phyloP scores from a whole-genome alignment of 2,888 invertebrate species.

The Caenorhabditis afra region DNA sequence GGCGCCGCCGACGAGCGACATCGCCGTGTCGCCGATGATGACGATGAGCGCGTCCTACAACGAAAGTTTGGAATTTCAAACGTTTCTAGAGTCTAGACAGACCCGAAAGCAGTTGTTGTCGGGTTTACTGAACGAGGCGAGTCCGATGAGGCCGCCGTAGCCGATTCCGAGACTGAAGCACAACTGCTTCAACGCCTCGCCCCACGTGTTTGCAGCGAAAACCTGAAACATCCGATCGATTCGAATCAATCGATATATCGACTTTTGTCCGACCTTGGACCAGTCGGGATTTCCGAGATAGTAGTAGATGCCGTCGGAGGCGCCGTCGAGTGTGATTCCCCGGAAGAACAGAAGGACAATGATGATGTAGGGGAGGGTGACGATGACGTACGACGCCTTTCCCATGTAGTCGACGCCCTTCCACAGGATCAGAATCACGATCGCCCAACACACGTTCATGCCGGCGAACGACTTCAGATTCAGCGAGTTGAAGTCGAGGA shows the following conservation, averaged over 20 bases:
- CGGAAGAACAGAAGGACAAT: constrained; percentile 74
- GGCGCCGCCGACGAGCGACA: constrained; percentile 68
- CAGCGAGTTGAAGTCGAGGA: constrained; percentile 65
- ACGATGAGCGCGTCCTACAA: constrained; percentile 74
- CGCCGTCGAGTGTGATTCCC: constrained; percentile 73
- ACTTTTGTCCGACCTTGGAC: not conserved
- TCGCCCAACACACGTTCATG: constrained; percentile 65
- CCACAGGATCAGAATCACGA: constrained; percentile 69
- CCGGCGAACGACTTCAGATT: constrained; percentile 65
- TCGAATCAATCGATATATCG: not conserved
- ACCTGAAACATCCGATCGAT: constrained; percentile 7
- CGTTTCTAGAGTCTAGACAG: not conserved
- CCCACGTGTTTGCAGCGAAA: constrained; percentile 67
- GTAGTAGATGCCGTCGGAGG: constrained; percentile 70
- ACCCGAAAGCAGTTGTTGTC: constrained; percentile 73
- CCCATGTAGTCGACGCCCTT: constrained; percentile 76
- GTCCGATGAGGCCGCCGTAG: constrained; percentile 73
- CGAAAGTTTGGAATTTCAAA: not conserved
- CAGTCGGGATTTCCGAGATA: constrained; percentile 74
- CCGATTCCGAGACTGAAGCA: constrained; percentile 77
- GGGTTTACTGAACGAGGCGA: constrained; percentile 73
- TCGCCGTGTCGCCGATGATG: constrained; percentile 73
- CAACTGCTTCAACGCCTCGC: constrained; percentile 74
- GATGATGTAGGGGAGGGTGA: constrained; percentile 75
- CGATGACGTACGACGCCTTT: constrained; percentile 65